Percentiles rank a stretch among this genome's conserved stretches.
These are phyloP conservation scores for Nothoprocta perdicaria DNA, from an alignment of 2,113 vertebrate species.

Conservation along the genomic window DNA sequence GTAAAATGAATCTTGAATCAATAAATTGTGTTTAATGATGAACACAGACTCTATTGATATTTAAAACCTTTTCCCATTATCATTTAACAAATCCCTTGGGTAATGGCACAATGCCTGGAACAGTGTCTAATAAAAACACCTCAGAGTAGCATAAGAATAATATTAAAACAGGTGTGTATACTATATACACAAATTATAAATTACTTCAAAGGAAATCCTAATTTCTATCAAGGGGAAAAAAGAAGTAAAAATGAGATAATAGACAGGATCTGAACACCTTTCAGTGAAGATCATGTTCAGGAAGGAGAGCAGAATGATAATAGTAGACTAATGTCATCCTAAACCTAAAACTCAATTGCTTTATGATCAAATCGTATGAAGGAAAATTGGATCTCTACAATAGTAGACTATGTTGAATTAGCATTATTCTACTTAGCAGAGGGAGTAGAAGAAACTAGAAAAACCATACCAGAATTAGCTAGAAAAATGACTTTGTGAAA, in stretches of 20 bases:
- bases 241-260: not conserved
- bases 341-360: not conserved
- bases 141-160: not conserved
- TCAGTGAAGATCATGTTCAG: not conserved
- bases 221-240: not conserved
- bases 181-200: not conserved
- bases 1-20: not conserved
- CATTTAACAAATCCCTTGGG: not conserved
- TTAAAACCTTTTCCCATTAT: not conserved
- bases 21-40: not conserved
- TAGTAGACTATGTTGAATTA: not conserved
- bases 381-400: not conserved
- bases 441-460: not conserved
- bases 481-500: not conserved
- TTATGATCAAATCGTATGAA: not conserved
- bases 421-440: not conserved
- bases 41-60: not conserved
- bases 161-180: not conserved
- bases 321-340: not conserved
- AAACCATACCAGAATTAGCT: not conserved
- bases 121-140: not conserved
- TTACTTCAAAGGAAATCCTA: not conserved
- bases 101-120: not conserved
- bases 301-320: not conserved
- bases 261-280: not conserved